Conservation (phyloP, 2,113 vertebrate genomes). For the Pluvianellus socialis region DNA sequence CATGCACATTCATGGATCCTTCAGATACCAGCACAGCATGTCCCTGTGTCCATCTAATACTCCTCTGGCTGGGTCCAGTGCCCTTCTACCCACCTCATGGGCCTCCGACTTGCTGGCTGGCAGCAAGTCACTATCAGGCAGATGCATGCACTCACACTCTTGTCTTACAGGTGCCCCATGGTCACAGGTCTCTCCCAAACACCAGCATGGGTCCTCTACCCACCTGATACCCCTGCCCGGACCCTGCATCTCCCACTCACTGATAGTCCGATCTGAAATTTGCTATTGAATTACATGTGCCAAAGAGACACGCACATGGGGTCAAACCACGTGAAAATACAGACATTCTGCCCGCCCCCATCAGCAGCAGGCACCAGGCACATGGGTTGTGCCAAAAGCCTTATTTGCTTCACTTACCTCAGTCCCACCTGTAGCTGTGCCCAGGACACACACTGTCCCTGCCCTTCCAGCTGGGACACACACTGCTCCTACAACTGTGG, state of each 20-base stretch:
- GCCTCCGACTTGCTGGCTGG: not conserved
- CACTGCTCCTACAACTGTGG: not conserved
- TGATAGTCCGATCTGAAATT: not conserved
- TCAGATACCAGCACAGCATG: not conserved
- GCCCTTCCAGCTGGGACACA: accelerated
- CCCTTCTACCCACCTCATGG: not conserved
- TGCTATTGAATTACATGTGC: not conserved
- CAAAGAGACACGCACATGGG: accelerated
- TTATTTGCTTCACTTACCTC: not conserved
- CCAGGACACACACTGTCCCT: too few species aligned
- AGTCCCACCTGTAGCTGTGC: accelerated
- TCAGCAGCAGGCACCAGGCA: not conserved
- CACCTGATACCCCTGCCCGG: accelerated
- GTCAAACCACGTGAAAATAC: not conserved
- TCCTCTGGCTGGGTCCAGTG: not conserved
- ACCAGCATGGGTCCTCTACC: not conserved
- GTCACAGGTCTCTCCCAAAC: not conserved
- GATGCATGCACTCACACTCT: not conserved
- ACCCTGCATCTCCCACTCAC: not conserved
- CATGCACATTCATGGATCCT: too few species aligned
- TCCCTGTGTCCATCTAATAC: not conserved
- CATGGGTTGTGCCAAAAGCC: accelerated
- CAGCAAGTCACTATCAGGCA: not conserved
- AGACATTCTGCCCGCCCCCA: accelerated
- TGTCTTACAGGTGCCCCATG: not conserved